Evolutionary conservation across 2,797 vertebrate genomes (phyloP).

Genomic region (Argyrosomus regius): DNA sequence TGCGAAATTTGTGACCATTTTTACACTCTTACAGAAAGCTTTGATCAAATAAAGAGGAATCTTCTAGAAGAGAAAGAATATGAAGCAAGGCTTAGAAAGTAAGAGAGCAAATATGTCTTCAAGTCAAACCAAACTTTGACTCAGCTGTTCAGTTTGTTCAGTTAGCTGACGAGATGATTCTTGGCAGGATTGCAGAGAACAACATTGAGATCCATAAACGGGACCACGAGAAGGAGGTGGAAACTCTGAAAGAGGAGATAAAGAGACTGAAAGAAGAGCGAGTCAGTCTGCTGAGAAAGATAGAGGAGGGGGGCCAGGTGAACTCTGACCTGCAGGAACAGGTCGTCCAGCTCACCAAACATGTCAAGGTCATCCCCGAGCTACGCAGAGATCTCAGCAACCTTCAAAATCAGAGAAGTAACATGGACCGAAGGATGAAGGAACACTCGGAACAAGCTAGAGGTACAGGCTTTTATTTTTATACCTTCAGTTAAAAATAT

Average conservation of each 20-base stretch:
- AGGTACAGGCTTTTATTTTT: constrained; percentile 79
- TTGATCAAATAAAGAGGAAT: constrained; percentile 89
- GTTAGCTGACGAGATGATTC: constrained; percentile 14
- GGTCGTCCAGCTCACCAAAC: constrained; percentile 88
- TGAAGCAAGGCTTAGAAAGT: constrained; percentile 91
- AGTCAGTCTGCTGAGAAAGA: constrained; percentile 80
- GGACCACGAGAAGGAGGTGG: constrained; percentile 89
- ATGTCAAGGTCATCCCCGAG: constrained; percentile 91
- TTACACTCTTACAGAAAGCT: constrained; percentile 85
- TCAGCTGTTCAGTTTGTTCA: neutral
- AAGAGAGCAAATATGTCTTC: constrained; percentile 61
- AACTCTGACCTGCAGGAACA: constrained; percentile 89
- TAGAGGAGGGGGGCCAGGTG: constrained; percentile 82
- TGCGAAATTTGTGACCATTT: constrained; percentile 5
- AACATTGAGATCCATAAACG: constrained; percentile 89
- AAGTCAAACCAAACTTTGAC: neutral
- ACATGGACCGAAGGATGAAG: constrained; percentile 88
- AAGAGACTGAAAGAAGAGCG: constrained; percentile 88
- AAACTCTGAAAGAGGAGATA: constrained; percentile 87
- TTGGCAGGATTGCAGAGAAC: constrained; percentile 91
- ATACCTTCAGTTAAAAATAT: neutral
- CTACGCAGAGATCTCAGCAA: constrained; percentile 92
- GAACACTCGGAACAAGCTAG: constrained; percentile 90
- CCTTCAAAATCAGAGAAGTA: constrained; percentile 89
- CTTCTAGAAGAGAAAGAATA: constrained; percentile 90